Conservation (phyloP, 2,888 invertebrate genomes). For the Macrosoma leucophasiata region DNA sequence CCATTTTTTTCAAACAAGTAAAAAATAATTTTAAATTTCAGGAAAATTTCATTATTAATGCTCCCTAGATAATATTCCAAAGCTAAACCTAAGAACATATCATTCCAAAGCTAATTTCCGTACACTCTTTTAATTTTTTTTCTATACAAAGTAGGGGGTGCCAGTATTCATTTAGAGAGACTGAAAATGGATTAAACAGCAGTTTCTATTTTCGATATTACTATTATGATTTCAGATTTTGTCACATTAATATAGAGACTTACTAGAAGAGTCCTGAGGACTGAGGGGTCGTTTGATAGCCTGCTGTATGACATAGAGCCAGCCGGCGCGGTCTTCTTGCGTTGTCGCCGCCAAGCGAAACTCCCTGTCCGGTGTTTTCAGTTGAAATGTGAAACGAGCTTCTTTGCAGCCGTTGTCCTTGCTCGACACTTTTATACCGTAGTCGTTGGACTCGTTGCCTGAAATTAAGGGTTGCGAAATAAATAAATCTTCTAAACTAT, state of each 20-base stretch:
- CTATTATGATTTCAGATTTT: no score
- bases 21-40: no score
- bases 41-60: no score
- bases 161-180: no score
- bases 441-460: constrained; percentile 85
- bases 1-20: no score
- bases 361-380: constrained; percentile 86
- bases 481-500: constrained; percentile 3
- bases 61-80: no score
- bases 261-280: constrained; percentile 85
- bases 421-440: constrained; percentile 78
- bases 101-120: no score
- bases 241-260: constrained; percentile 43
- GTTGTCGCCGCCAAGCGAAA: constrained; percentile 85
- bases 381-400: constrained; percentile 86
- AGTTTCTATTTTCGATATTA: no score
- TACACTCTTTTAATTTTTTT: no score
- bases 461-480: constrained; percentile 29
- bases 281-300: constrained; percentile 85
- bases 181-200: no score
- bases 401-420: constrained; percentile 79
- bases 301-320: constrained; percentile 85
- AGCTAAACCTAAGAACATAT: no score
- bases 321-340: constrained; percentile 85
- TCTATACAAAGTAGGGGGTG: no score